Evolutionary conservation across 2,797 vertebrate genomes (phyloP).

Genomic region (Anguilla marmorata): DNA sequence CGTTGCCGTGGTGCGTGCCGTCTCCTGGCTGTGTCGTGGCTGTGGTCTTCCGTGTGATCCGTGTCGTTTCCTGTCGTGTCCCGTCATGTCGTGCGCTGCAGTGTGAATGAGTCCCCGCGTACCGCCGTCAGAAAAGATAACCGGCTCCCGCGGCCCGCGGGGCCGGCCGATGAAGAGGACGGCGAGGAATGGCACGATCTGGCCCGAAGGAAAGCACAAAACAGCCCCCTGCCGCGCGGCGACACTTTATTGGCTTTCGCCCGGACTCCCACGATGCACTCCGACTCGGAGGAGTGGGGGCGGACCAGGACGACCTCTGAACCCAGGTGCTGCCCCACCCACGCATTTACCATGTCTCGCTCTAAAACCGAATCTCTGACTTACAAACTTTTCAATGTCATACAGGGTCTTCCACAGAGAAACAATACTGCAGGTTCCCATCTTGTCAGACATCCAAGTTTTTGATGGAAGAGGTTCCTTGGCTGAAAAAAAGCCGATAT

Average conservation of each 20-base stretch:
- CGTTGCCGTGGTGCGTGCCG: not conserved
- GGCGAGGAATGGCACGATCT: constrained; percentile 53
- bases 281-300: constrained; percentile 73
- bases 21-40: not conserved
- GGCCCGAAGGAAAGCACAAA: constrained; percentile 57
- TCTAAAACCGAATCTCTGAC: not conserved
- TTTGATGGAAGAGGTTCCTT: not conserved
- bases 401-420: not conserved
- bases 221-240: constrained; percentile 39
- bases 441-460: not conserved
- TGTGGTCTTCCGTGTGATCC: not conserved
- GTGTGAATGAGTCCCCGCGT: constrained; percentile 53
- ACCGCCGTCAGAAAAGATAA: constrained; percentile 42
- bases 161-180: constrained; percentile 43
- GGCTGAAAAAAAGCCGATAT: not conserved
- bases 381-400: not conserved
- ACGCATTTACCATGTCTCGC: too few species aligned
- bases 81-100: constrained; percentile 36
- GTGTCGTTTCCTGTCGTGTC: not conserved
- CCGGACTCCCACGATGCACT: constrained; percentile 61
- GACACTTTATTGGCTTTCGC: constrained; percentile 53
- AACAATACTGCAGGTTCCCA: not conserved
- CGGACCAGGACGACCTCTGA: constrained; percentile 68
- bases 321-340: constrained; percentile 60
- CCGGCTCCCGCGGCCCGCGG: constrained; percentile 32